These are phyloP conservation scores for Amia ocellicauda DNA, from an alignment of 2,113 vertebrate genomes.

Conservation along the genomic window DNA sequence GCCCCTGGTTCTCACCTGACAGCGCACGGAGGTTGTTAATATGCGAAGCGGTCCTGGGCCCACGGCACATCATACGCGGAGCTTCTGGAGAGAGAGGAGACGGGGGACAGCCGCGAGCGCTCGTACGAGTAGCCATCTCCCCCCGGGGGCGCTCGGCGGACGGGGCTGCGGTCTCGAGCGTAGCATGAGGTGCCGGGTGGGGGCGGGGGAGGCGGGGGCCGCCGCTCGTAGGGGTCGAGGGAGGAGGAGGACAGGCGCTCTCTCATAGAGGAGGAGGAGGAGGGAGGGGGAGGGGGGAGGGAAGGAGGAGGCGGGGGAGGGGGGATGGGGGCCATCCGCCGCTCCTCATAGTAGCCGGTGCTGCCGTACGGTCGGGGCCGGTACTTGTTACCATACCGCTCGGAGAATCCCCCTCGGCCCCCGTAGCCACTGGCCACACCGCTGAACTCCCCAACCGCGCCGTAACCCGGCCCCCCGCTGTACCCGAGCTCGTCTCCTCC, in stretches of 20 bases:
- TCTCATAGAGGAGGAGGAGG: constrained; percentile 36
- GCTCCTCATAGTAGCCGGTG: constrained; percentile 60
- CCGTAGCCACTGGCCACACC: too few relatives aligned
- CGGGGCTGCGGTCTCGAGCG: constrained; percentile 68
- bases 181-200: constrained; percentile 59
- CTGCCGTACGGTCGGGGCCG: constrained; percentile 65
- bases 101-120: constrained; percentile 65
- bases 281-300: constrained; percentile 62
- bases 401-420: too few relatives aligned
- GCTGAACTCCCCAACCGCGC: not conserved
- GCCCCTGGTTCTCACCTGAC: constrained; percentile 51
- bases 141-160: constrained; percentile 61
- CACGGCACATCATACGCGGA: constrained; percentile 70
- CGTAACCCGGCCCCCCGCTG: not conserved
- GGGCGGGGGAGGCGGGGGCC: constrained; percentile 52
- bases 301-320: constrained; percentile 40
- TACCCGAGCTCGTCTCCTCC: too few relatives aligned
- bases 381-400: constrained; percentile 42
- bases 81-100: constrained; percentile 59
- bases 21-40: constrained; percentile 33
- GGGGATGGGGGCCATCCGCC: constrained; percentile 66
- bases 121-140: constrained; percentile 67
- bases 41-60: constrained; percentile 64
- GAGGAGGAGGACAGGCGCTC: constrained; percentile 55
- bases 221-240: constrained; percentile 63